phyloP scores from a whole-genome alignment of 2,113 vertebrate species.

The Lophotis ruficrista region DNA sequence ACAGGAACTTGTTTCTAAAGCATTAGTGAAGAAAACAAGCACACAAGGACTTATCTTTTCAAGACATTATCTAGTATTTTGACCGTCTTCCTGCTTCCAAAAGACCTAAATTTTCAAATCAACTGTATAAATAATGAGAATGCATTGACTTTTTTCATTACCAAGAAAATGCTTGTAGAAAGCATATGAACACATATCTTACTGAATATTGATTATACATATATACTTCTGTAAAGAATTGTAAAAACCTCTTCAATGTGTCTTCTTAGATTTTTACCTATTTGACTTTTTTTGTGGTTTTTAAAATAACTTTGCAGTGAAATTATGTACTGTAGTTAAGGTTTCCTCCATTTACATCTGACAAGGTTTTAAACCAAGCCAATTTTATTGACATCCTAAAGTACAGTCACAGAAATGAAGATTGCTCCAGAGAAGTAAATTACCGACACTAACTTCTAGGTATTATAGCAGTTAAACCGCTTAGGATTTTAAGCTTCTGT shows the following conservation, averaged over 20 bases:
- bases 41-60: neutral
- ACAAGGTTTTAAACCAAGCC: neutral
- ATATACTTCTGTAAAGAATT: neutral
- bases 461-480: neutral
- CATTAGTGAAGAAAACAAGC: neutral
- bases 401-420: neutral
- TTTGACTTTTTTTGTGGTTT: neutral
- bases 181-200: neutral
- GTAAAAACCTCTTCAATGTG: neutral
- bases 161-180: neutral
- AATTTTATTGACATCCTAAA: neutral
- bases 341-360: neutral
- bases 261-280: neutral
- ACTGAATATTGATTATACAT: neutral
- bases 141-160: neutral
- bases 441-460: neutral
- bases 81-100: neutral
- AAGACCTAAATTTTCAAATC: neutral
- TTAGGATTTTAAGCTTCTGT: neutral
- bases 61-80: neutral
- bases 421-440: neutral
- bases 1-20: neutral
- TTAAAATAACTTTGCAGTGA: neutral
- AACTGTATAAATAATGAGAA: neutral
- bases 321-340: neutral